A percentile compares a stretch with the other conserved stretches of the same genome.
Conservation (phyloP, 2,888 invertebrate species). For the Diplolepis rosae region DNA sequence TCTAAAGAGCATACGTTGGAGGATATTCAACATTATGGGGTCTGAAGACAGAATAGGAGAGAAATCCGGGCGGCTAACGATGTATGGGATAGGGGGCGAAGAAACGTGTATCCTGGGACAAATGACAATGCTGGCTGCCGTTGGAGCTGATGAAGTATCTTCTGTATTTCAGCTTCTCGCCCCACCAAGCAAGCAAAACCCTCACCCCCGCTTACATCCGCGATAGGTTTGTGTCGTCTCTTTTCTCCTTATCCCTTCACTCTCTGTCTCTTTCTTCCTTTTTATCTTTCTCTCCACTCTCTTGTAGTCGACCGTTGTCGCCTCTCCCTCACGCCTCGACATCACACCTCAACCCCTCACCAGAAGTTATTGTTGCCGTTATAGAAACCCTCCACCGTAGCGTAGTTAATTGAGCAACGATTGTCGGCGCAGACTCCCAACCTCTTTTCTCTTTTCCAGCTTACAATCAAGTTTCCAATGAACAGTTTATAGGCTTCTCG, state of each 20-base stretch:
- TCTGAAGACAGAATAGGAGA: conserved; percentile 40
- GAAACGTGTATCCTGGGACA: conserved; percentile 60
- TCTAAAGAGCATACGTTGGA: conserved; percentile 61
- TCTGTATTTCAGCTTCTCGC: conserved; percentile 56
- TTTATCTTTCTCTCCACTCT: not conserved
- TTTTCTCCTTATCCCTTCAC: conserved; percentile 31
- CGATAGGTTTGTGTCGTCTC: conserved; percentile 34
- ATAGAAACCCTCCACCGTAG: conserved; percentile 62
- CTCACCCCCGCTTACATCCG: conserved; percentile 22
- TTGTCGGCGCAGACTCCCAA: conserved; percentile 52
- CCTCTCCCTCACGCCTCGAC: conserved; percentile 53
- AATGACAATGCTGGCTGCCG: conserved; percentile 68
- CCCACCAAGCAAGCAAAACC: conserved; percentile 29
- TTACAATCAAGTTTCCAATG: conserved; percentile 8
- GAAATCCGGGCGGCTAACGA: conserved; percentile 56
- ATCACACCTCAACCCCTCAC: conserved; percentile 39
- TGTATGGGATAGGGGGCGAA: conserved; percentile 59
- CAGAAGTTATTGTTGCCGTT: conserved; percentile 64
- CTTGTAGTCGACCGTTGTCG: conserved; percentile 37
- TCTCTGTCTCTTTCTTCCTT: conserved; percentile 29
- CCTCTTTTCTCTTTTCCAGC: conserved; percentile 30
- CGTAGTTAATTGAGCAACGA: conserved; percentile 68
- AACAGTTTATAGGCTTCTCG: conserved; percentile 39
- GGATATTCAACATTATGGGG: conserved; percentile 49
- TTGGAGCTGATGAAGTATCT: conserved; percentile 69